phyloP scores from a whole-genome alignment of 1,140 invertebrate genomes.

The Zaprionus lachaisei region DNA sequence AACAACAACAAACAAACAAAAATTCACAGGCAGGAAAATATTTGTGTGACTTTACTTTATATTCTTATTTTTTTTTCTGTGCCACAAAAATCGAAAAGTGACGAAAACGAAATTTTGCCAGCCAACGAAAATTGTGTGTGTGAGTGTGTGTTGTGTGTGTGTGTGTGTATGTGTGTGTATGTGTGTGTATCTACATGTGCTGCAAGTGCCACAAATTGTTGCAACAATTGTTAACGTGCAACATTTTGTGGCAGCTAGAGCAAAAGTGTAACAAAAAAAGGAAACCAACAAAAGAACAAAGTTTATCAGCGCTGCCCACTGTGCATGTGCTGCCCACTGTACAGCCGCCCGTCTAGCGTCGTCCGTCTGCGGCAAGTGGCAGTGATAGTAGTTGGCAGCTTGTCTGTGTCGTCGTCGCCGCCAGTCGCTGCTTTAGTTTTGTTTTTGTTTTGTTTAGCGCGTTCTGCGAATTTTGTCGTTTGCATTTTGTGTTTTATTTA shows the following conservation, averaged over 20 bases:
- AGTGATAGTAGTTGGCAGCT: background rate
- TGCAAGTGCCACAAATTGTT: conserved; percentile 40
- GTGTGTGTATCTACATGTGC: conserved; percentile 36
- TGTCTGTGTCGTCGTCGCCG: background rate
- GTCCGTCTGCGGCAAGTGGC: background rate
- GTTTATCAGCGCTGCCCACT: background rate
- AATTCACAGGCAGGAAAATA: background rate
- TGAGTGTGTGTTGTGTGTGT: conserved; percentile 1
- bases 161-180: conserved; percentile 16
- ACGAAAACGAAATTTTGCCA: conserved; percentile 25
- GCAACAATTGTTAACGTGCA: conserved; percentile 9
- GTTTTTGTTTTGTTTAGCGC: conserved; percentile 3
- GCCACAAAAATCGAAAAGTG: conserved; percentile 34
- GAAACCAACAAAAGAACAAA: conserved; percentile 6
- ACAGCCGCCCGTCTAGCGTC: background rate
- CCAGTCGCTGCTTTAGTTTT: background rate
- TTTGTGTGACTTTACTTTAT: conserved; percentile 1
- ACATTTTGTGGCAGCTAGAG: conserved; percentile 27
- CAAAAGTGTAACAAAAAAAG: conserved; percentile 53
- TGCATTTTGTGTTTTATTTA: background rate
- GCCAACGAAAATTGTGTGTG: conserved; percentile 41
- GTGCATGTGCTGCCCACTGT: conserved; percentile 2
- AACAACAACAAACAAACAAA: background rate
- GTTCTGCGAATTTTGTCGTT: background rate
- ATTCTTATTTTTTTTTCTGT: conserved; percentile 8